Conservation (phyloP, 2,888 invertebrate genomes). For the Eurois occulta region DNA sequence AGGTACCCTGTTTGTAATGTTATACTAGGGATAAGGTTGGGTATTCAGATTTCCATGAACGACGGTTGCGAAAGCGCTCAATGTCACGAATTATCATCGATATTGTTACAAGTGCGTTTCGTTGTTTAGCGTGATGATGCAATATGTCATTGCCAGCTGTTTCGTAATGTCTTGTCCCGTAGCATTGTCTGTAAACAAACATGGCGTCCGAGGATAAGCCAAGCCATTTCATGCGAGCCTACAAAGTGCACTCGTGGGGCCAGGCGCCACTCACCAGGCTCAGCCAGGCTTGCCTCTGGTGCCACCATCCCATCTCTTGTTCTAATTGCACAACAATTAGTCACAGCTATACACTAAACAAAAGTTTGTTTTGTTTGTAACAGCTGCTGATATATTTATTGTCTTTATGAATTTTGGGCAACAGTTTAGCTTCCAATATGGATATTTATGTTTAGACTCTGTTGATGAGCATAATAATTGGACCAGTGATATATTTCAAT, state of each 20-base stretch:
- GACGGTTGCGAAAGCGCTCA: conserved; percentile 73
- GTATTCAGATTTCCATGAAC: conserved; percentile 61
- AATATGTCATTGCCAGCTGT: conserved; percentile 86
- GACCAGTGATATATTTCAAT: background rate
- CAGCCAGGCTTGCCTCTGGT: background rate
- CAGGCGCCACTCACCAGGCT: background rate
- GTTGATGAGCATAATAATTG: background rate
- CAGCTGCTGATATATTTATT: conserved; percentile 26
- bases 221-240: conserved; percentile 3
- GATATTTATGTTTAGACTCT: background rate
- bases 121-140: conserved; percentile 81
- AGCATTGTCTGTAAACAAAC: conserved; percentile 75
- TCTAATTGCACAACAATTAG: conserved; percentile 37
- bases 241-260: background rate
- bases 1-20: conserved; percentile 26
- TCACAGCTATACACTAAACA: conserved; percentile 22
- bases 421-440: background rate
- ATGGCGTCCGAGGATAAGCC: conserved; percentile 70
- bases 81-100: conserved; percentile 74
- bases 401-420: background rate
- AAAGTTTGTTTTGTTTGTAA: conserved; percentile 15
- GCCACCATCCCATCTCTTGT: background rate
- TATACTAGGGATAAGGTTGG: background rate
- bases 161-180: conserved; percentile 76
- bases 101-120: conserved; percentile 68